Evolutionary conservation across 2,113 vertebrate species (phyloP), one percentile per base, ranked within the genome.

Genomic region (Lathamus discolor): DNA sequence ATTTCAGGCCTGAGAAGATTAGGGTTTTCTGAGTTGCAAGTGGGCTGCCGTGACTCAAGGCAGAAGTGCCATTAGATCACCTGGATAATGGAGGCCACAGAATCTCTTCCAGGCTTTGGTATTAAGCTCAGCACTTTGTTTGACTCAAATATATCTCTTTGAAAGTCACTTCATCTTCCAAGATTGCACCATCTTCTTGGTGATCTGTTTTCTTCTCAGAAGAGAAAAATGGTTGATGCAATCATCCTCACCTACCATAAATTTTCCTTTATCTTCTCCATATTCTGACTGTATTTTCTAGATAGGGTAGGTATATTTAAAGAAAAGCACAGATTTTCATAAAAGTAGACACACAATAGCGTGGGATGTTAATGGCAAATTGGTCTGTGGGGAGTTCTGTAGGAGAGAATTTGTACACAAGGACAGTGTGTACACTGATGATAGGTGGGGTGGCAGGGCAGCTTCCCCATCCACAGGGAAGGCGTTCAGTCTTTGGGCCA

Each of bases 361-460:
- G 2, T 15, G 5, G 7, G 28, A 27, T 41, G 37, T 37, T 66
- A 24, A 46, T 80, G 68, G n/a, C 41, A 54, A 57, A 37, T 10
- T 67, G 41, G 1, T 63, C 79, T 59, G 11, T 44, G 16, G 35
- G 84, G 57, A 64, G 39, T 49, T 64, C 7, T 72, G 27, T 9
- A 10, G 41, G 23, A 49, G 35, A 35, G 22, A 39, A 7, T 11
- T 19, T 78, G 59, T 91, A 23, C 46, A 33, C 23, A 23, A 12
- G 37, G 63, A 20, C 51, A 74, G 37, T 1, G 25, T 27, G 33
- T 28, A 39, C 62, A 4, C 17, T 31, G 55, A 41, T 1, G 0
- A 48, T 31, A 4, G 0, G 1, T 2, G 4, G 24, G 41, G 37
- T 0, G 2, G 13, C 31, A 17, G 37, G 51, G 43, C 9, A 35